These are phyloP conservation scores for Colletes latitarsis DNA, from an alignment of 1,140 invertebrate species.

Conservation along the genomic window DNA sequence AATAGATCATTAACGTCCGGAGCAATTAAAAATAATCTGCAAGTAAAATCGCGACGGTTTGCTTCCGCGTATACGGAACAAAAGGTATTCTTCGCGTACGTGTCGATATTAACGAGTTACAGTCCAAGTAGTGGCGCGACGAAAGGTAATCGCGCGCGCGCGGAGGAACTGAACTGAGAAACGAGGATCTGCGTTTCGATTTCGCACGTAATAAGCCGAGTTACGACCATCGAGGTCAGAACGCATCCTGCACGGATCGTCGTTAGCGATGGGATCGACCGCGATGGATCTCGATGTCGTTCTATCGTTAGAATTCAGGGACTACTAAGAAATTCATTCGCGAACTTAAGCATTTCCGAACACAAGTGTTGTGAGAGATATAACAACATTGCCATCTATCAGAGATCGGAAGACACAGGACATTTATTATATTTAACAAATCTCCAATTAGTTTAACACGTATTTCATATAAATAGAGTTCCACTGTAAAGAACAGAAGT, in stretches of 20 bases:
- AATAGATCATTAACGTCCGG: constrained; percentile 25
- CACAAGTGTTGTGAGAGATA: too few relatives aligned
- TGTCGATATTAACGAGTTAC: constrained; percentile 36
- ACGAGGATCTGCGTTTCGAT: constrained; percentile 10
- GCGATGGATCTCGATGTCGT: neutral
- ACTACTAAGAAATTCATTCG: too few relatives aligned
- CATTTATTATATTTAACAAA: too few relatives aligned
- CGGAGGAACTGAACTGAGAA: constrained; percentile 10
- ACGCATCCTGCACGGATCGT: constrained; percentile 11
- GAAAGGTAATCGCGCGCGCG: neutral
- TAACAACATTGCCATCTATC: too few relatives aligned
- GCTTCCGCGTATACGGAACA: constrained; percentile 30
- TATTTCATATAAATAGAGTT: too few relatives aligned
- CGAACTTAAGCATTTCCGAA: too few relatives aligned
- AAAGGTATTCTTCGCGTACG: constrained; percentile 7
- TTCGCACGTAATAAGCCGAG: constrained; percentile 13
- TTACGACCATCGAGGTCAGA: too few relatives aligned
- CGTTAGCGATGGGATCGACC: constrained; percentile 1
- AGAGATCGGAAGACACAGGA: too few relatives aligned
- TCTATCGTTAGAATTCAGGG: neutral
- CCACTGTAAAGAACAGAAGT: too few relatives aligned
- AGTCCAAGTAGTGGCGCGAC: neutral
- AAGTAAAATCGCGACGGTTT: constrained; percentile 20
- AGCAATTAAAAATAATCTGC: constrained; percentile 35
- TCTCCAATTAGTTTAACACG: too few relatives aligned